Evolutionary conservation across 2,797 vertebrate species (phyloP), one percentile per base, ranked within the genome.

Genomic region (Coregonus ussuriensis): DNA sequence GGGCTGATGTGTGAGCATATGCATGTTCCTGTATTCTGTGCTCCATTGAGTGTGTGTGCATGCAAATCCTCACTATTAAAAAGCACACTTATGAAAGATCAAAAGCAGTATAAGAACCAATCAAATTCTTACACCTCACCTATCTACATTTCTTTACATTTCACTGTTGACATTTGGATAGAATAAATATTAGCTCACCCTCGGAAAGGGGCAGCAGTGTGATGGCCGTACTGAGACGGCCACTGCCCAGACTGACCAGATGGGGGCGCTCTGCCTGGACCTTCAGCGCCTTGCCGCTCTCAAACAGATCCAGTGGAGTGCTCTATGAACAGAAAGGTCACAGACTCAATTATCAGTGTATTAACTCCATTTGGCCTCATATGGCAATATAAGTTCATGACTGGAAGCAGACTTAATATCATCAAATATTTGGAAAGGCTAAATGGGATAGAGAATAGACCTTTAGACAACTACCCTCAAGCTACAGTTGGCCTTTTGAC

Each of bases 251-350:
- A 91, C 98, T 99, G 85, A 99, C 97, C 89, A 99, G 90, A 84
- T 99, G 98, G 0, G 98, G 98, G 86, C 96, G 96, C 89, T 98
- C 97, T 0, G 98, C 95, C 84, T 99, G 97, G 81, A 99, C 95
- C 85, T 97, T 98, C 81, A 99, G 91, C 11, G 95, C 95, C 86
- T 97, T 97, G 59, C 96, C 97, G 0, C 91, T 96, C 86, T 99
- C 96, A 0, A 96, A 95, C 79, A 99, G 89, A 86, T 99, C 97
- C 92, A 99, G 85, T 0, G 97, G 95, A 0, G 96, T 96, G 85
- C 92, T 96, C 98, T 99, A 91, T 1, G 71, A 62, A 84, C 18
- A 56, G n/a, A 47, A 37, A 67, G 59, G 81, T 77, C 80, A 21
- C 51, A 74, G 4, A 75, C 14, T 7, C 71, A 52, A 18, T 72